These are phyloP conservation scores for Gorsachius magnificus DNA, from an alignment of 2,797 vertebrate genomes.

Conservation along the genomic window DNA sequence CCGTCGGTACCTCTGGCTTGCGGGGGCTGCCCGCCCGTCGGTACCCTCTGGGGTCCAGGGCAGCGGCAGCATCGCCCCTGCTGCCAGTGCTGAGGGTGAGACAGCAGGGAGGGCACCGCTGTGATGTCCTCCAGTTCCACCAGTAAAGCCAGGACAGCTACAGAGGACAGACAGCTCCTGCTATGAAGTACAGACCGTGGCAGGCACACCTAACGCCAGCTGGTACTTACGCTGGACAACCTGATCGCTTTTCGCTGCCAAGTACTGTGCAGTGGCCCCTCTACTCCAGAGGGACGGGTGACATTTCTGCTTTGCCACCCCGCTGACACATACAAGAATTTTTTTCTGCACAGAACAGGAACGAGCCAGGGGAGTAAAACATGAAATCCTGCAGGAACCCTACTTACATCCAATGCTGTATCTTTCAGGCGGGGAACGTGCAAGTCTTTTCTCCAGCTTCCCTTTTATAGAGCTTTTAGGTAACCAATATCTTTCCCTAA, in stretches of 20 bases:
- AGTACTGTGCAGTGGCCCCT: rapidly evolving
- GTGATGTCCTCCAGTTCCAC: rapidly evolving
- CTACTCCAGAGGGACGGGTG: background rate
- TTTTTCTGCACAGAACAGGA: background rate
- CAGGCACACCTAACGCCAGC: rapidly evolving
- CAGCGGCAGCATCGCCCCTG: background rate
- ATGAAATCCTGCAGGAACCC: background rate
- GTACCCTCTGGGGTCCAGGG: rapidly evolving
- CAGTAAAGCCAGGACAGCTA: background rate
- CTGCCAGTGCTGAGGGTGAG: background rate
- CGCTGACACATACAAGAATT: background rate
- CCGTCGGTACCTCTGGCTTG: no score
- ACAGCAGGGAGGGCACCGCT: background rate
- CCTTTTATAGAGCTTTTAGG: background rate
- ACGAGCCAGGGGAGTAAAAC: background rate
- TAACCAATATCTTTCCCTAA: background rate
- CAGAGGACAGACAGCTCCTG: background rate
- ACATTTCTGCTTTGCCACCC: background rate
- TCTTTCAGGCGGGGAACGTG: background rate
- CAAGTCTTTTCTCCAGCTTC: background rate
- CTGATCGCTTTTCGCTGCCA: rapidly evolving
- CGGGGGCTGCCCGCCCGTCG: no score
- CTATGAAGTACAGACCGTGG: rapidly evolving
- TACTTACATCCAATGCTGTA: background rate
- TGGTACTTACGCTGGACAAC: background rate